These are phyloP conservation scores for Phalacrocorax carbo DNA, from an alignment of 2,113 vertebrate genomes.

Conservation along the genomic window DNA sequence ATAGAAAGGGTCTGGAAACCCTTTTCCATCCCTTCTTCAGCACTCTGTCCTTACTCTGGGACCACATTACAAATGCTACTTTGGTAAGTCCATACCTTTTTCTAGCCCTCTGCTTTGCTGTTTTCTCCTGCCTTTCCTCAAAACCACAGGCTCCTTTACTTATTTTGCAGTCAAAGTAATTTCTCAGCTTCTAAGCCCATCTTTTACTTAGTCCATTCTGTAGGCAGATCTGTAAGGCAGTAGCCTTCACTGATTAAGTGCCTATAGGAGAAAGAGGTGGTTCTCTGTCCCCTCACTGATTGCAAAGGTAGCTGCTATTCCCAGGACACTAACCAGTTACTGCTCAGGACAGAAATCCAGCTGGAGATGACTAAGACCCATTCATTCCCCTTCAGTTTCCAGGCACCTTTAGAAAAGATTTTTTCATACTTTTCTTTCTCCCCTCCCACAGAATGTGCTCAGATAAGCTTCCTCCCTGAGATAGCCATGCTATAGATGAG, in stretches of 20 bases:
- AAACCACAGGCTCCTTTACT: not conserved
- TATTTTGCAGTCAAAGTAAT: not conserved
- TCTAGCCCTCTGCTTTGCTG: not conserved
- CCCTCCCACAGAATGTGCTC: not conserved
- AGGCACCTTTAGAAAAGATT: not conserved
- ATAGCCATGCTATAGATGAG: fast-evolving
- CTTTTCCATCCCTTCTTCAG: not conserved
- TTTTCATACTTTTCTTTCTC: not conserved
- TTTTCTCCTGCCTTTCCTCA: not conserved
- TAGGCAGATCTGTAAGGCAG: not conserved
- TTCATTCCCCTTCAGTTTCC: not conserved
- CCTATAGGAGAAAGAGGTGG: not conserved
- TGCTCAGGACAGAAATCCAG: not conserved
- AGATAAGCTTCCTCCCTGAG: no score
- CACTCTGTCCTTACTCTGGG: not conserved
- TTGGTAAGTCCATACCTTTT: not conserved
- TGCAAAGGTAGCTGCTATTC: not conserved
- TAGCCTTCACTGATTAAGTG: not conserved
- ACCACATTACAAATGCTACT: not conserved
- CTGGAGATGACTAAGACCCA: not conserved
- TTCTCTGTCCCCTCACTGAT: not conserved
- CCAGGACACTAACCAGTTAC: not conserved
- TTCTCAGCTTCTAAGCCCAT: not conserved
- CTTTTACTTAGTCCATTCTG: not conserved
- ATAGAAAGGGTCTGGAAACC: not conserved